A percentile compares a stretch with the other conserved stretches of the same genome.
These are phyloP conservation scores for Ooceraea biroi DNA, from an alignment of 1,140 invertebrate species.

Conservation along the genomic window DNA sequence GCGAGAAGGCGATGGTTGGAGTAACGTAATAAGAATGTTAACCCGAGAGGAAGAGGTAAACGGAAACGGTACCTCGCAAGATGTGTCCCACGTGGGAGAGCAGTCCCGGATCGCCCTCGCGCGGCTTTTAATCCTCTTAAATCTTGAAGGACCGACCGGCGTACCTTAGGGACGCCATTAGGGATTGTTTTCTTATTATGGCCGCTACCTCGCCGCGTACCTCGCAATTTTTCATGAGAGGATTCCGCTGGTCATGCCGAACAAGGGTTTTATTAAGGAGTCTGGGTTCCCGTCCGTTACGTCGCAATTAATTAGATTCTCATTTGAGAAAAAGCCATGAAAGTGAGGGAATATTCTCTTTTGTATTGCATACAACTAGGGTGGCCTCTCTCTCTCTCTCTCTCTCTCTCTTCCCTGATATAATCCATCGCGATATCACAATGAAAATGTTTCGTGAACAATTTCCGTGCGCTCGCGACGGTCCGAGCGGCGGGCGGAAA, in stretches of 20 bases:
- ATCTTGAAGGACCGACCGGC: conserved; percentile 39
- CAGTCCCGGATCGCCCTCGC: neutral
- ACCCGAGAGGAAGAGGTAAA: conserved; percentile 8
- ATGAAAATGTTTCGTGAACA: neutral
- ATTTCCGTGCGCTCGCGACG: neutral
- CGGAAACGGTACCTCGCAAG: neutral
- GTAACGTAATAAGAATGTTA: neutral
- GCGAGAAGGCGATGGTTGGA: conserved; percentile 20
- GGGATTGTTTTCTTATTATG: conserved; percentile 47
- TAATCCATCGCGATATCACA: neutral
- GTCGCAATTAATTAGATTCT: conserved; percentile 43
- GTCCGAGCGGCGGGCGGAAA: too few relatives aligned
- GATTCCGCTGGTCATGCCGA: neutral
- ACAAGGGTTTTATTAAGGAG: conserved; percentile 34
- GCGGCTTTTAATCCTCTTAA: conserved; percentile 44
- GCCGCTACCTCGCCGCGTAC: neutral
- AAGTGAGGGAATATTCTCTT: neutral
- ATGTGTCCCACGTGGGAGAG: conserved; percentile 11
- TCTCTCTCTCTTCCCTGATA: too few relatives aligned
- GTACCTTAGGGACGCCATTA: conserved; percentile 21
- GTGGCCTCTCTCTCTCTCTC: too few relatives aligned
- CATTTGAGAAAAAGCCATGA: neutral
- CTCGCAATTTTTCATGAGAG: conserved; percentile 36
- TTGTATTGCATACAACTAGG: neutral
- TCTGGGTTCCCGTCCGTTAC: conserved; percentile 1